Percentiles rank a stretch among this genome's conserved stretches.
phyloP scores from a whole-genome alignment of 2,888 invertebrate genomes.

The Caenorhabditis macrosperma region DNA sequence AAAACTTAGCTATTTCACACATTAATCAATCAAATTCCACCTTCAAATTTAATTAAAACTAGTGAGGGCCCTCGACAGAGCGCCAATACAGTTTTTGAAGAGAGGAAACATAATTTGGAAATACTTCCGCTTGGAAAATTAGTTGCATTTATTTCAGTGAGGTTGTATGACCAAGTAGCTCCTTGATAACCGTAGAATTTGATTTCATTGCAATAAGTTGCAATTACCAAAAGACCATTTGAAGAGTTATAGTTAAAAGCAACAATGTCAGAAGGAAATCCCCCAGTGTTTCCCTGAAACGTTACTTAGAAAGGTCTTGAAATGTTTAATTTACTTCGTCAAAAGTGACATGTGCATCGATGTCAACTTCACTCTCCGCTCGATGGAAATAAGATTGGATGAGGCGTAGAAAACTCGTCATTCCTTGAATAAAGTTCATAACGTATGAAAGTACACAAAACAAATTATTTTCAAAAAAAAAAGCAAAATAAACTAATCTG shows the following conservation, averaged over 20 bases:
- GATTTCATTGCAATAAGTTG: conserved; percentile 27
- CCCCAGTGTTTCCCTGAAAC: conserved; percentile 49
- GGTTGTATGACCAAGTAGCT: background rate
- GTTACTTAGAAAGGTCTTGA: background rate
- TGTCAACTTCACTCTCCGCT: background rate
- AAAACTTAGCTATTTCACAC: background rate
- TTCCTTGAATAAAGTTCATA: no score
- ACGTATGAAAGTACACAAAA: no score
- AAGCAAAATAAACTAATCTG: no score
- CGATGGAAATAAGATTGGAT: no score
- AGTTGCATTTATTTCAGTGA: background rate
- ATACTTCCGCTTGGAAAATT: conserved; percentile 1
- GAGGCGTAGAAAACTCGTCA: no score
- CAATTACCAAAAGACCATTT: conserved; percentile 17
- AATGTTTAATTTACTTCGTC: conserved; percentile 10
- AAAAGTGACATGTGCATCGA: background rate
- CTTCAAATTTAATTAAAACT: background rate
- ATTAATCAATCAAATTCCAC: background rate
- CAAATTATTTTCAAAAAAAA: no score
- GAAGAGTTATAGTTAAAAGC: conserved; percentile 19
- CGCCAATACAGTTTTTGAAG: background rate
- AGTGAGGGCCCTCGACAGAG: background rate
- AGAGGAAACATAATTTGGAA: background rate
- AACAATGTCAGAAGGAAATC: conserved; percentile 39
- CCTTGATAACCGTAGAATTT: conserved; percentile 32